Conservation (phyloP, 2,888 invertebrate genomes). For the Sinopyrophorus schimmeli region DNA sequence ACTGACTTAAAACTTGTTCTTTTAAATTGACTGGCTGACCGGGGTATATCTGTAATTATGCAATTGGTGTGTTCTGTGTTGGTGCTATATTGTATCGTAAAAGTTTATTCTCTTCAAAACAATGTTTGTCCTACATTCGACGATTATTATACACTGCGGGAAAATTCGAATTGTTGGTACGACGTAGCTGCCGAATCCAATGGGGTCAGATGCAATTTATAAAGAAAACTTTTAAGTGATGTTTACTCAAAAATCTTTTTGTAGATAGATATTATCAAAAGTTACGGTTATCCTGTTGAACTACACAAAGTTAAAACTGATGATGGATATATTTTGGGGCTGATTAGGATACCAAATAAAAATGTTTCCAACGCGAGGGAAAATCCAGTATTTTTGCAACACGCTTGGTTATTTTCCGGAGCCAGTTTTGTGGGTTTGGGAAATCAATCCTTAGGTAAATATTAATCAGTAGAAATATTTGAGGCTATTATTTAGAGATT, state of each 20-base stretch:
- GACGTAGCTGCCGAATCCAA: constrained; percentile 47
- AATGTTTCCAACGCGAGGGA: constrained; percentile 10
- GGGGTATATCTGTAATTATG: no score
- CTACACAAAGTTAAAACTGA: constrained; percentile 45
- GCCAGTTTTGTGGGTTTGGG: constrained; percentile 40
- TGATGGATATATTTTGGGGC: constrained; percentile 46
- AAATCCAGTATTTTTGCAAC: constrained; percentile 46
- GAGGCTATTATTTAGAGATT: no score
- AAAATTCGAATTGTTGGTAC: constrained; percentile 51
- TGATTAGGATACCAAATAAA: constrained; percentile 6
- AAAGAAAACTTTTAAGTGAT: background rate
- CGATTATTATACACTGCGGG: constrained; percentile 48
- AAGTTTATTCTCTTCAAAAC: no score
- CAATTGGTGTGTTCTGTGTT: no score
- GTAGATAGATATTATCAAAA: constrained; percentile 15
- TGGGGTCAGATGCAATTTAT: constrained; percentile 41
- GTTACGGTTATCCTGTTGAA: constrained; percentile 44
- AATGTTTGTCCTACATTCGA: constrained; percentile 51
- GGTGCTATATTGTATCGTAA: no score
- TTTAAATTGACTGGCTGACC: no score
- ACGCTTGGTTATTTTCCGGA: constrained; percentile 38
- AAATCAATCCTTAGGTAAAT: constrained; percentile 26
- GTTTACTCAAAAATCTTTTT: constrained; percentile 5
- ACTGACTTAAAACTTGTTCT: no score
- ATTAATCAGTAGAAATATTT: no score